Conservation (phyloP, 2,797 vertebrate species). For the Lepus oiostolus region DNA sequence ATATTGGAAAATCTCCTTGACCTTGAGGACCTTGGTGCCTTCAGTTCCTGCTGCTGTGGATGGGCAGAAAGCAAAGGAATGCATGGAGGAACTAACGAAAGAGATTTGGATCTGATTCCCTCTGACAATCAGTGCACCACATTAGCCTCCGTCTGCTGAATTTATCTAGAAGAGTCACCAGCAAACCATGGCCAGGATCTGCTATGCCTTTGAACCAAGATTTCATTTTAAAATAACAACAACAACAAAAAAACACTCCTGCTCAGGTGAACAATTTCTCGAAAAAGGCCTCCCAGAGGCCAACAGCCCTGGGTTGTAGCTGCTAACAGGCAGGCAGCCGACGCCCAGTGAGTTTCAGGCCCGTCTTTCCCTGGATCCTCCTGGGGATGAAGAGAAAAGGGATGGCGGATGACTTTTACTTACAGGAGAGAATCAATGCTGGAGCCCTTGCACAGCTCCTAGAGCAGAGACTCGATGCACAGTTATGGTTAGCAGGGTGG, state of each 20-base stretch:
- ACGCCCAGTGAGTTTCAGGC: fast-evolving
- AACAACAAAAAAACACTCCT: too few species aligned
- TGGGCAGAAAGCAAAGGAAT: background rate
- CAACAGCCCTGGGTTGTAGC: background rate
- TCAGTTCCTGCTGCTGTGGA: background rate
- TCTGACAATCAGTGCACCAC: background rate
- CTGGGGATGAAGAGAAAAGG: background rate
- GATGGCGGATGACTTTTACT: background rate
- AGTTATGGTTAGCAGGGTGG: background rate
- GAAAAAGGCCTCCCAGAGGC: background rate
- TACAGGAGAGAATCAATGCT: background rate
- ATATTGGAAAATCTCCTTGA: background rate
- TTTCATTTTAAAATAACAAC: background rate
- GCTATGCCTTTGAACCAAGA: background rate
- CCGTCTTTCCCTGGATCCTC: background rate
- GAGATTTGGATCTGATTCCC: background rate
- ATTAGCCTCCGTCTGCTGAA: background rate
- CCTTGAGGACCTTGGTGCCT: background rate
- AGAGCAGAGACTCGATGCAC: background rate
- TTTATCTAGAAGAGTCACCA: background rate
- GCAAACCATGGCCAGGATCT: too few species aligned
- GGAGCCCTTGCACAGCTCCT: background rate
- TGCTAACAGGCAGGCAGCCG: background rate
- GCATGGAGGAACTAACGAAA: background rate
- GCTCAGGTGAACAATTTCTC: background rate